Base-by-base conservation (phyloP, 1,140 invertebrate genomes). In the Drosophila sp. region DNA sequence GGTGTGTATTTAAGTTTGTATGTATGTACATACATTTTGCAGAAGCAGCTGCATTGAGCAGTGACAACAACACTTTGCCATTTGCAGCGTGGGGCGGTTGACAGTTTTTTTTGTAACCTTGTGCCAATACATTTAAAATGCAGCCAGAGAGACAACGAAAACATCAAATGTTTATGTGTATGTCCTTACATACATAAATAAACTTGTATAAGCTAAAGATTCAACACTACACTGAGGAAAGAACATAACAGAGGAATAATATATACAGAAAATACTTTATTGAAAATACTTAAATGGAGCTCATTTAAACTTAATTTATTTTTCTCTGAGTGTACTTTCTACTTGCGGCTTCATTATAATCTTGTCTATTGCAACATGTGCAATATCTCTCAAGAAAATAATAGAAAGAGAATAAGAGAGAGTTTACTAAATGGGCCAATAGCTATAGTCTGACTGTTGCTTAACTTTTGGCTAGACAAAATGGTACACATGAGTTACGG, bases 51-150 rank as follows among this genome's bases (percentile, higher is more conserved):
- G 16, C 14, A 16, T 25, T 21, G 27, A 51, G 36, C 46, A 62
- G 46, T 54, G 48, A 40, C 66, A 70, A 53, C 48, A 51, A 45
- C 41, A 78, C 62, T 72, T 75, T 69, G 70, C 43, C 75, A 70
- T 59, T 75, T 76, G 61, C 69, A 14, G 18, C 34, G 27, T 53
- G 45, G 57, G 40, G 46, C 40, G 58, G 43, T 27, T 59, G 43
- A 29, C 48, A 7, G 14, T 16, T 51, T 34, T 16, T 34, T 51
- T 64, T 53, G 58, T 79, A 83, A 80, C 80, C 80, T 80, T 84
- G 76, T 84, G 64, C 80, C 57, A 84, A 80, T 84, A 83, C 77
- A 80, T 77, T 80, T 51, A 27, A 72, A 76, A 83, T 71, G 41
- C 59, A 62, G 66, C 70, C 58, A 25, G 46, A 61, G 61, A 64